A percentile compares a stretch with the other conserved stretches of the same genome.
These are phyloP conservation scores for Trissolcus brochymenae DNA, from an alignment of 2,888 invertebrate genomes.

Conservation along the genomic window DNA sequence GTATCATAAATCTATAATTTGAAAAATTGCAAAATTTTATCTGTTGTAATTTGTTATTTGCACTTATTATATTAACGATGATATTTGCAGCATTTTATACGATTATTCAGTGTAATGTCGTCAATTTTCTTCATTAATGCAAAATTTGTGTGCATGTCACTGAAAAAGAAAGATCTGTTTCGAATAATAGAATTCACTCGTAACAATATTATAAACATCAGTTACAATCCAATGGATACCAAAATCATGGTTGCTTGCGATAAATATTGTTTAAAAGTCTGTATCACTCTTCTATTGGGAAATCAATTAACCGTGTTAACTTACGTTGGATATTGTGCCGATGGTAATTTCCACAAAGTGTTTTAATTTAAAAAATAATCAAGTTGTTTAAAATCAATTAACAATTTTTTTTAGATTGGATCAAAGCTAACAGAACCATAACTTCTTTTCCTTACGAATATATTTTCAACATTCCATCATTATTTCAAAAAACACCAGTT, in stretches of 20 bases:
- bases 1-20: neutral
- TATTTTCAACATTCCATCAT: neutral
- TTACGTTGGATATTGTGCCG: neutral
- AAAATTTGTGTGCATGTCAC: neutral
- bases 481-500: conserved; percentile 6
- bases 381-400: no score
- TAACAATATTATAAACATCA: conserved; percentile 6
- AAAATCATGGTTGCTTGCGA: conserved; percentile 8
- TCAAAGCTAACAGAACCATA: neutral
- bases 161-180: conserved; percentile 14
- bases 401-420: neutral
- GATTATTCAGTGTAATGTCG: conserved; percentile 5
- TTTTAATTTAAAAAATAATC: no score
- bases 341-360: neutral
- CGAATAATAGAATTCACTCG: conserved; percentile 7
- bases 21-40: neutral
- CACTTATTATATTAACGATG: neutral
- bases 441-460: conserved; percentile 5
- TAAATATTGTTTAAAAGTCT: neutral
- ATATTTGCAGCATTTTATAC: conserved; percentile 12
- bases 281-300: neutral
- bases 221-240: neutral
- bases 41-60: neutral
- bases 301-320: conserved; percentile 10
- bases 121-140: conserved; percentile 5